phyloP scores from a whole-genome alignment of 2,797 vertebrate species.

The Pipistrellus nathusii region DNA sequence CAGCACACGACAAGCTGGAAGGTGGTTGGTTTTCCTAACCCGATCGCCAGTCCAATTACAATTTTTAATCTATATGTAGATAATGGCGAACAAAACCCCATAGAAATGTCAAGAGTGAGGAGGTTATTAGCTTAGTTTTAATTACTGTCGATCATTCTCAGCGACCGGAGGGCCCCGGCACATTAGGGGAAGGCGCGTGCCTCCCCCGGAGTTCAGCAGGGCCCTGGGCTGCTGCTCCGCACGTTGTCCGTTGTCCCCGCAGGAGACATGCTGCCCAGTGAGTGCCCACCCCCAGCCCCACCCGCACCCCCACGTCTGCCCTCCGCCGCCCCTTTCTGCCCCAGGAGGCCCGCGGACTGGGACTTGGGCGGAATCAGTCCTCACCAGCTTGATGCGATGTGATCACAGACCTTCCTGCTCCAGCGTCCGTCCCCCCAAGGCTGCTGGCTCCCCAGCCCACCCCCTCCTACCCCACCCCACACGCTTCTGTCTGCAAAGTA shows the following conservation, averaged over 20 bases:
- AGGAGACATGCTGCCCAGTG: neutral
- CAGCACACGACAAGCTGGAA: conserved; percentile 90
- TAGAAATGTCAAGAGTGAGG: conserved; percentile 97
- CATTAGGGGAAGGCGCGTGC: conserved; percentile 87
- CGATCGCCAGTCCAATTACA: conserved; percentile 96
- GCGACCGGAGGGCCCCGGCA: conserved; percentile 86
- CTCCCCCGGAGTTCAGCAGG: conserved; percentile 82
- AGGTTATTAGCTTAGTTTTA: conserved; percentile 99
- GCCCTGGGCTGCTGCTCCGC: neutral
- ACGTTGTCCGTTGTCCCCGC: neutral
- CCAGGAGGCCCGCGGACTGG: neutral
- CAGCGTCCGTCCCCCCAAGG: neutral
- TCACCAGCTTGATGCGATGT: neutral
- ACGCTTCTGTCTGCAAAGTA: neutral
- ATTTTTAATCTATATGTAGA: conserved; percentile 99
- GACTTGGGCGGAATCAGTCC: neutral
- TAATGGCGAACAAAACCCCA: conserved; percentile 95
- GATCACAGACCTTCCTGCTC: neutral
- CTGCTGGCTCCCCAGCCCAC: rapidly evolving
- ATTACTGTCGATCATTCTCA: conserved; percentile 97
- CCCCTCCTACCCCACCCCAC: neutral
- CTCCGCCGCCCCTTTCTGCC: neutral
- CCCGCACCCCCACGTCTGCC: rapidly evolving
- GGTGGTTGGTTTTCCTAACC: conserved; percentile 93
- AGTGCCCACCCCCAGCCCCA: neutral